Conservation (phyloP, 2,113 vertebrate species). For the Ciconia boyciana region DNA sequence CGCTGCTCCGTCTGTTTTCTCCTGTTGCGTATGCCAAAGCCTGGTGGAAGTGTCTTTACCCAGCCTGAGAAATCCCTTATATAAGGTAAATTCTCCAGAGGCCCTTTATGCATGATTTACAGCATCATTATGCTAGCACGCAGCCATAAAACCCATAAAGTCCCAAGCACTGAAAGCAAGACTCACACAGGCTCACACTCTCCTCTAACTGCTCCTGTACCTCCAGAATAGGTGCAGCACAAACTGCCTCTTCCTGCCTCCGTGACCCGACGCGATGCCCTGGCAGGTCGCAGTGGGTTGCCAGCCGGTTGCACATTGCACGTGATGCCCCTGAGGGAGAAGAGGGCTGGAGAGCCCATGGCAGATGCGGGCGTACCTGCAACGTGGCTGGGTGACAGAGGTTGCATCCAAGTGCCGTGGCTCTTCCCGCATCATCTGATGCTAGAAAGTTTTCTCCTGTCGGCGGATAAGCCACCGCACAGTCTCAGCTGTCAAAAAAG, state of each 20-base stretch:
- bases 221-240: not conserved
- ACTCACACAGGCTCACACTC: not conserved
- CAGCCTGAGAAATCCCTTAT: slow-evolving; percentile 30
- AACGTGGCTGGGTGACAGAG: not conserved
- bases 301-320: not conserved
- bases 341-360: not conserved
- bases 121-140: slow-evolving; percentile 13
- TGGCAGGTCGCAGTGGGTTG: not conserved
- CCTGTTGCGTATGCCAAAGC: not conserved
- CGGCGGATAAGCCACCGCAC: not conserved
- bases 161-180: slow-evolving; percentile 16
- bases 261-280: accelerated
- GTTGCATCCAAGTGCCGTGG: accelerated
- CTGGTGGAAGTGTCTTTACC: slow-evolving; percentile 17
- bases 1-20: not conserved
- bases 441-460: not conserved
- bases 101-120: slow-evolving; percentile 54
- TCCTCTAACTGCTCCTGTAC: not conserved
- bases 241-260: not conserved
- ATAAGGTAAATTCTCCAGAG: slow-evolving; percentile 18
- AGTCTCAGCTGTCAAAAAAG: not conserved
- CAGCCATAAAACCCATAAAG: slow-evolving; percentile 29
- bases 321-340: not conserved
- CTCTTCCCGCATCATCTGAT: not conserved
- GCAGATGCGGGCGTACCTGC: not conserved